These are phyloP conservation scores for Dynastes maya DNA, from an alignment of 2,888 invertebrate species.

Conservation along the genomic window DNA sequence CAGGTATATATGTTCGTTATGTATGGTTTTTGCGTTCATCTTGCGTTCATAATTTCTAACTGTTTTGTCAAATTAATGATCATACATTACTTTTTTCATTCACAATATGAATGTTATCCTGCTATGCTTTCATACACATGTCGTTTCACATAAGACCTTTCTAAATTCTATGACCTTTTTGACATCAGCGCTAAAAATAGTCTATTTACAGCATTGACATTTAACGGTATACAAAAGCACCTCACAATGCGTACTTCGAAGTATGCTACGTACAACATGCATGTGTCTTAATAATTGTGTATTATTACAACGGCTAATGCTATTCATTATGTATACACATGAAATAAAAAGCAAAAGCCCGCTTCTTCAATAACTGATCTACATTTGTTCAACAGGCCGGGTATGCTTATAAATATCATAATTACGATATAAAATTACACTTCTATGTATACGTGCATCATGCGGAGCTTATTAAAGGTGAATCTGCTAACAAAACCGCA, in stretches of 20 bases:
- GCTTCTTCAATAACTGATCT: neutral
- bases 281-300: neutral
- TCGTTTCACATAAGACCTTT: constrained; percentile 12
- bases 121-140: neutral
- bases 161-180: constrained; percentile 31
- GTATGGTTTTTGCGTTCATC: neutral
- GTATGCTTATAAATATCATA: neutral
- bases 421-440: constrained; percentile 7
- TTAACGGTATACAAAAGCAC: constrained; percentile 6
- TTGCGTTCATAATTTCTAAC: neutral
- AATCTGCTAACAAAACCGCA: neutral
- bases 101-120: neutral
- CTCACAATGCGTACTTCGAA: too few species aligned
- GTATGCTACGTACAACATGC: neutral
- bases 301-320: neutral
- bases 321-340: neutral
- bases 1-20: neutral
- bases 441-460: neutral
- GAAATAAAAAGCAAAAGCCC: neutral
- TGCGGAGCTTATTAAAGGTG: neutral
- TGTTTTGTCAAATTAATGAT: neutral
- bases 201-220: constrained; percentile 33
- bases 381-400: neutral
- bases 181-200: constrained; percentile 38
- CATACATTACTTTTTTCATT: neutral